phyloP scores from a whole-genome alignment of 2,888 invertebrate species.

The Rhingia rostrata region DNA sequence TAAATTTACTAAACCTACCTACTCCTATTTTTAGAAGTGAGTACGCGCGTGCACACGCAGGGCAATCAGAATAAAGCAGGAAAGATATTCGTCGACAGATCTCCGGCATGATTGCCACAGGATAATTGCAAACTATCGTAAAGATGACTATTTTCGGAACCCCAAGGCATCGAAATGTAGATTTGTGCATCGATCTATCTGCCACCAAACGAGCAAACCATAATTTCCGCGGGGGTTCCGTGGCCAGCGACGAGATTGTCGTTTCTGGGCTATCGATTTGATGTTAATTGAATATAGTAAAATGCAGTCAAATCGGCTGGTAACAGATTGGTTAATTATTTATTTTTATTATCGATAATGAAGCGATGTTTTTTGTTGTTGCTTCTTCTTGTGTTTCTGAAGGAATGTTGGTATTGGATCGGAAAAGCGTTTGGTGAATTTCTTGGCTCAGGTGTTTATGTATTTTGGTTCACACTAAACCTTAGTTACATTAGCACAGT shows the following conservation, averaged over 20 bases:
- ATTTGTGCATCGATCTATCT: conserved; percentile 38
- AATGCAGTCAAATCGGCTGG: conserved; percentile 43
- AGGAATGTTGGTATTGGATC: not conserved
- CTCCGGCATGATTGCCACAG: conserved; percentile 23
- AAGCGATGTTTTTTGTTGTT: not conserved
- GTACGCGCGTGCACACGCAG: conserved; percentile 23
- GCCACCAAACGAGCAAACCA: conserved; percentile 26
- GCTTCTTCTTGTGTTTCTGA: not conserved
- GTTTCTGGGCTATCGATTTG: conserved; percentile 20
- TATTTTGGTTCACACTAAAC: too few relatives aligned
- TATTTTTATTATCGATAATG: conserved; percentile 15
- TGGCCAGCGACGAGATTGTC: conserved; percentile 22
- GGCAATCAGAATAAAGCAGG: conserved; percentile 20
- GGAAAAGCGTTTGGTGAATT: not conserved
- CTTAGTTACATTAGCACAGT: too few relatives aligned
- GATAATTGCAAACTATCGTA: conserved; percentile 48
- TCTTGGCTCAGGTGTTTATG: too few relatives aligned
- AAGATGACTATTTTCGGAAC: conserved; percentile 55
- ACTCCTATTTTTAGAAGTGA: conserved; percentile 59
- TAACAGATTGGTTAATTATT: conserved; percentile 44
- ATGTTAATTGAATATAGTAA: conserved; percentile 51
- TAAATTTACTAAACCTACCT: conserved; percentile 59
- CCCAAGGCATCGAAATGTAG: conserved; percentile 10
- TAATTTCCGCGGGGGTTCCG: conserved; percentile 14
- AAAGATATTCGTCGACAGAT: conserved; percentile 29